Evolutionary conservation across 2,888 invertebrate species (phyloP).

Genomic region (Acleris cristana): DNA sequence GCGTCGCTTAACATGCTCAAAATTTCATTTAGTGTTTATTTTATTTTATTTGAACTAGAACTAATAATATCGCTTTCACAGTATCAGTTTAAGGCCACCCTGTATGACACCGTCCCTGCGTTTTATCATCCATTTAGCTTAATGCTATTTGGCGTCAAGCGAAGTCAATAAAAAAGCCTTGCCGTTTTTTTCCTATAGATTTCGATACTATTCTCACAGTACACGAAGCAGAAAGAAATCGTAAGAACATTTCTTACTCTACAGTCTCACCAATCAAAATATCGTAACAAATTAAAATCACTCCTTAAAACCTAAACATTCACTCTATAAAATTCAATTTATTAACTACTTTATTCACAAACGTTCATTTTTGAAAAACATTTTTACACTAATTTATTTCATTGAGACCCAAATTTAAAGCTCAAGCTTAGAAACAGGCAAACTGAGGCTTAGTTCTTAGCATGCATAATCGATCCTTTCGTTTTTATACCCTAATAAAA

Average conservation of each 20-base stretch:
- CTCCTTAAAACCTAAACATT: constrained; percentile 39
- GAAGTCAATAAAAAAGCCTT: background rate
- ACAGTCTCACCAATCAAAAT: constrained; percentile 34
- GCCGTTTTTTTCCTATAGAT: constrained; percentile 7
- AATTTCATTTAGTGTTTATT: background rate
- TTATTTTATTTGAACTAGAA: constrained; percentile 26
- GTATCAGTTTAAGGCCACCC: constrained; percentile 18
- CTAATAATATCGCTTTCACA: constrained; percentile 26
- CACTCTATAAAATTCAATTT: constrained; percentile 40
- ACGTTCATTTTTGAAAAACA: constrained; percentile 40
- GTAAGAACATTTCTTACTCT: constrained; percentile 11
- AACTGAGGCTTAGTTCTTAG: constrained; percentile 47
- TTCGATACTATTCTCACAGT: constrained; percentile 15
- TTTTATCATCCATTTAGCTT: constrained; percentile 5
- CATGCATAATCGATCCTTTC: constrained; percentile 34
- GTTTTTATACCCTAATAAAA: constrained; percentile 39
- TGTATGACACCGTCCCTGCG: constrained; percentile 21
- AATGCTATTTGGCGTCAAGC: background rate
- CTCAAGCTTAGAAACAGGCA: constrained; percentile 50
- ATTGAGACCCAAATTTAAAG: constrained; percentile 57
- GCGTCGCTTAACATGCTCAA: background rate
- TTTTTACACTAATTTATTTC: constrained; percentile 46
- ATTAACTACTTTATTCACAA: constrained; percentile 45
- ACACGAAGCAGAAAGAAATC: constrained; percentile 15
- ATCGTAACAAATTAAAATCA: constrained; percentile 37